phyloP scores from a whole-genome alignment of 2,113 vertebrate genomes.

The Patagioenas fasciata region DNA sequence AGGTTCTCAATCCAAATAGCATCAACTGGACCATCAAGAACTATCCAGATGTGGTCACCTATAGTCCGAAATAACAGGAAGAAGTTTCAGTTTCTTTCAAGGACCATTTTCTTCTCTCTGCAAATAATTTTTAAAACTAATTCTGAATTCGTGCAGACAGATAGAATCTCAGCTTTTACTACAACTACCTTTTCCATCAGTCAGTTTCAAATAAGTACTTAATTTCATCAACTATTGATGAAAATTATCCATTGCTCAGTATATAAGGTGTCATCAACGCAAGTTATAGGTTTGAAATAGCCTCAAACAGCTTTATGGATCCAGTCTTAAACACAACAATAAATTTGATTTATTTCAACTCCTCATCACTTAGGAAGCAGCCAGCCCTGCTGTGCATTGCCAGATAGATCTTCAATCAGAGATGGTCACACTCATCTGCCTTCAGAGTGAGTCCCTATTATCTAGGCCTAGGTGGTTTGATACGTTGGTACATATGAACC shows the following conservation, averaged over 20 bases:
- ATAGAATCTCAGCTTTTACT: background rate
- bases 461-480: background rate
- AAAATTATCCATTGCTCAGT: no score
- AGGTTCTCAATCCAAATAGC: slow-evolving; percentile 99
- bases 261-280: no score
- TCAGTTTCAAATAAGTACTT: no score
- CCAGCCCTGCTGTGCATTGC: background rate
- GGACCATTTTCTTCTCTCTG: background rate
- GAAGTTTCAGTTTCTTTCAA: background rate
- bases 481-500: accelerated
- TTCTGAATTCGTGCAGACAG: background rate
- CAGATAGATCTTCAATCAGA: background rate
- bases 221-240: no score
- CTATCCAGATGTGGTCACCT: slow-evolving; percentile 97
- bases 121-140: background rate
- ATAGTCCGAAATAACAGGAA: background rate
- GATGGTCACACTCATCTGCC: background rate
- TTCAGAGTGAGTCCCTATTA: background rate
- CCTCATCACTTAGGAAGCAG: accelerated
- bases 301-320: no score
- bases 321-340: no score
- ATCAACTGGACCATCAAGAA: slow-evolving; percentile 96
- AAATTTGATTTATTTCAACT: no score
- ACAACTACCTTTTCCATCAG: background rate
- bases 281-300: no score